phyloP scores from a whole-genome alignment of 53 echinoderm and acorn worm species.

The Crossaster papposus region DNA sequence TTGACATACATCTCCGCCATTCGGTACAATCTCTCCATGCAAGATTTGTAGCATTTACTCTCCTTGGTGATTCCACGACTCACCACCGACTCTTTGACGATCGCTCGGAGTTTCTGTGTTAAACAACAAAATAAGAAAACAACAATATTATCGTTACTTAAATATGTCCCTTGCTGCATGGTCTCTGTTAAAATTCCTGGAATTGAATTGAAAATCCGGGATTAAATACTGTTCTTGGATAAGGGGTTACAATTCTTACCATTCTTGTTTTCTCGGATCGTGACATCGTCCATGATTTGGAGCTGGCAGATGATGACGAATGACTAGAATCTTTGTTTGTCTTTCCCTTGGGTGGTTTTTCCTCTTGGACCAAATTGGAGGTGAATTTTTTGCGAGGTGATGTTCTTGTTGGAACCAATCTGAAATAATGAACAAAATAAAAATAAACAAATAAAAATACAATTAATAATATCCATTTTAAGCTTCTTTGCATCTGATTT shows the following conservation, averaged over 20 bases:
- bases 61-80: conserved; percentile 36
- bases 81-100: conserved; percentile 28
- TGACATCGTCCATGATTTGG: conserved; percentile 28
- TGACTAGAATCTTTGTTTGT: background rate
- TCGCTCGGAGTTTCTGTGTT: conserved; percentile 28
- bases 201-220: too few species aligned
- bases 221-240: background rate
- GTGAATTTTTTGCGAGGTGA: conserved; percentile 23
- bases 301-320: background rate
- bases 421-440: background rate
- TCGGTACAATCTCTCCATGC: conserved; percentile 38
- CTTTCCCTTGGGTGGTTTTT: background rate
- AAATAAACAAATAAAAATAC: background rate
- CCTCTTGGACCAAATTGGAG: background rate
- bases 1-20: conserved; percentile 48
- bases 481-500: background rate
- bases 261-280: conserved; percentile 40
- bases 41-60: conserved; percentile 38
- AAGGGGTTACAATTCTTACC: background rate
- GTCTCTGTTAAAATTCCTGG: too few species aligned
- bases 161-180: too few species aligned
- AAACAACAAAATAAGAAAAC: background rate
- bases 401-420: conserved; percentile 16
- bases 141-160: background rate
- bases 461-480: background rate